phyloP scores from a whole-genome alignment of 2,113 vertebrate genomes.

The Coracopsis vasa region DNA sequence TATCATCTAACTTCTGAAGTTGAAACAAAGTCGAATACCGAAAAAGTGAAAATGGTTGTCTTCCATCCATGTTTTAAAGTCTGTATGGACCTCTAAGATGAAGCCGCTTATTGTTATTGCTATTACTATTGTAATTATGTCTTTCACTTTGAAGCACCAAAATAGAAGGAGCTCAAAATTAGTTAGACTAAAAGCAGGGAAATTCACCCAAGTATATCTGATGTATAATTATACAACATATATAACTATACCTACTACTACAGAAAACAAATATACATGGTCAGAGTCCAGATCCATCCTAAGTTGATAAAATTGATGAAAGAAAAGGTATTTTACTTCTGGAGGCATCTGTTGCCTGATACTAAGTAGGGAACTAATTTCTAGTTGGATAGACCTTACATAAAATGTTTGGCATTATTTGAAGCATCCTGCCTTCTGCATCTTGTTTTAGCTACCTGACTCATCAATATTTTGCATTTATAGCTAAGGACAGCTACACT shows the following conservation, averaged over 20 bases:
- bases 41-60: neutral
- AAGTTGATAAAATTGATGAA: neutral
- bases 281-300: neutral
- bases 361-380: neutral
- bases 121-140: neutral
- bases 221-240: neutral
- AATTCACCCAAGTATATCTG: neutral
- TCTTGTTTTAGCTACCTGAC: conserved; percentile 34
- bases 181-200: neutral
- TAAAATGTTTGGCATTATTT: conserved; percentile 9
- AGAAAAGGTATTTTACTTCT: neutral
- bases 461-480: conserved; percentile 20
- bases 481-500: neutral
- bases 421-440: neutral
- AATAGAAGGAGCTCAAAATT: neutral
- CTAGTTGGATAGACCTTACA: neutral
- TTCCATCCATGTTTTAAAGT: neutral
- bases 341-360: neutral
- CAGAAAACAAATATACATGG: neutral
- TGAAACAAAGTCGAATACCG: neutral
- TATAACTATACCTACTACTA: neutral
- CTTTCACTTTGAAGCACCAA: neutral
- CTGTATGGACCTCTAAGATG: neutral
- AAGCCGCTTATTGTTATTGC: neutral
- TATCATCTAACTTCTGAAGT: neutral